Base-by-base conservation (phyloP, 2,113 vertebrate species). In the Ammodytes marinus region DNA sequence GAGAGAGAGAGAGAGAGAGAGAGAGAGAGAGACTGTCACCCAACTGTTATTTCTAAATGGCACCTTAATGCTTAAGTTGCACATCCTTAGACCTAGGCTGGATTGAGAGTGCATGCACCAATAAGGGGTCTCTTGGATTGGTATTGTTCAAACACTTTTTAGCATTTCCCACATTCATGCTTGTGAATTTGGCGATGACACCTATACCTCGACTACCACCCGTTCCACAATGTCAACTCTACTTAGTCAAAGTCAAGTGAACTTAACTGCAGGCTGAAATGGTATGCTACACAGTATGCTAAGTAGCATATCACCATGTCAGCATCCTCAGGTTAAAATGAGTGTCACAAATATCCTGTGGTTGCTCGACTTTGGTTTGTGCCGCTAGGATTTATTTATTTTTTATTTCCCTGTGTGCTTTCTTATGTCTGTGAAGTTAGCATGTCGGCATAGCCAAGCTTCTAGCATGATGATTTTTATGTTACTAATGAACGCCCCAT, bases 401-500 rank as follows among this genome's bases (percentile, higher is more conserved):
- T 27, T 27, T 27, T 2, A 27, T 27, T 27, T 40, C 46, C 37
- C 6, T 27, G n/a, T 76, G 5, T 39, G 49, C 55, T 79, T 72
- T 61, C 73, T 65, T 69, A 60, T 63, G 79, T 68, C 58, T 53
- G 15, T 72, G 68, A 88, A 77, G 57, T 79, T 60, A 61, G 85
- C 83, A 86, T 76, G 69, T 49, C 86, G 71, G 64, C 78, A 37
- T 76, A 82, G 85, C 67, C 69, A 68, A 89, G 86, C 91, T 88
- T 85, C 80, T 91, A 88, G 94, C 95, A 91, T 94, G 89, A 43
- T 77, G 75, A 68, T 88, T 47, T 89, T 39, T 88, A 49, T 83
- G 74, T 92, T 90, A 93, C 93, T 95, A 95, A 95, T 93, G 49
- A 80, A 80, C 83, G 78, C 90, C 54, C 77, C 82, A 86, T 87